Evolutionary conservation across 1,140 invertebrate species (phyloP).

Genomic region (fruit fly (Drosophila melanogaster)): DNA sequence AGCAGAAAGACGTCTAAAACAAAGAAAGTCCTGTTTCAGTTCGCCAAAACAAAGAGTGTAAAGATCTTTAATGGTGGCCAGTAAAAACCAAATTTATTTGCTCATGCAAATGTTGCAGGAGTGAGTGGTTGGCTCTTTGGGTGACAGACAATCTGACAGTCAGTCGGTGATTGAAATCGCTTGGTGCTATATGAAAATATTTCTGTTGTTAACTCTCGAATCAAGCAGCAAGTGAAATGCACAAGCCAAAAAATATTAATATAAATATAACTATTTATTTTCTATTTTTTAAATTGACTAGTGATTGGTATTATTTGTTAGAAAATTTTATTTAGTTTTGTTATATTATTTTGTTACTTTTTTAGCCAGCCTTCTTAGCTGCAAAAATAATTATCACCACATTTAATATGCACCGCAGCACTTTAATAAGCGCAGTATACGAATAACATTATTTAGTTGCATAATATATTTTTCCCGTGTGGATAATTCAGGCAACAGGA

Average conservation of each 20-base stretch:
- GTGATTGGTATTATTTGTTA: not conserved
- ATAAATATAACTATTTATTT: not conserved
- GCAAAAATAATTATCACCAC: not conserved
- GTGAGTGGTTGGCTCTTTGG: not conserved
- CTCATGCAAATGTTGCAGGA: constrained; percentile 62
- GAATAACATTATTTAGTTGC: not conserved
- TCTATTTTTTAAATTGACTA: not conserved
- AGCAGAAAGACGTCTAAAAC: constrained; percentile 27
- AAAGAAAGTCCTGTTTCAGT: constrained; percentile 33
- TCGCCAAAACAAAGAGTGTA: constrained; percentile 40
- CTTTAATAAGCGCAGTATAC: not conserved
- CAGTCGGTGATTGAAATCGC: constrained; percentile 58
- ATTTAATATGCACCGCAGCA: no score
- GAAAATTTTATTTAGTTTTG: no score
- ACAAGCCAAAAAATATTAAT: not conserved
- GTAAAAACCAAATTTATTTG: constrained; percentile 69
- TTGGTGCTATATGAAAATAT: constrained; percentile 58
- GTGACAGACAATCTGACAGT: constrained; percentile 42
- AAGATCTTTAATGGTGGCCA: constrained; percentile 21
- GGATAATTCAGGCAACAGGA: constrained; percentile 22
- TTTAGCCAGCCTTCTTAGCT: no score
- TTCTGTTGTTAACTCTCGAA: constrained; percentile 71
- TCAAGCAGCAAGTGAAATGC: constrained; percentile 16
- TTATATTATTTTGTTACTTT: no score
- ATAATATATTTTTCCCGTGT: constrained; percentile 28